A percentile compares a stretch with the other conserved stretches of the same genome.
phyloP scores from a whole-genome alignment of 2,797 vertebrate genomes.

The Phataginus tetradactyla region DNA sequence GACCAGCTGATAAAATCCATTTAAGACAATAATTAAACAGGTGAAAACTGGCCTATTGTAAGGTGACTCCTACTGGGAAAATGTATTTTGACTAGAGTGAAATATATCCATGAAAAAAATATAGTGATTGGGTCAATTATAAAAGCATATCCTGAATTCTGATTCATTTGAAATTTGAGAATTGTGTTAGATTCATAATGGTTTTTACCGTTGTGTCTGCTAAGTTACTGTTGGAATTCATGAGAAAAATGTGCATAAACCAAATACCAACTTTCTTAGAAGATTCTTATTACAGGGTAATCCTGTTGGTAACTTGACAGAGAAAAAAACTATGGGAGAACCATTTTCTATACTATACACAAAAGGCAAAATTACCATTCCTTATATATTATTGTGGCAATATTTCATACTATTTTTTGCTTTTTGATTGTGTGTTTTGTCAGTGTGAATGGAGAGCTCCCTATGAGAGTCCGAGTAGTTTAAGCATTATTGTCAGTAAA shows the following conservation, averaged over 20 bases:
- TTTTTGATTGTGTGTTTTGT: neutral
- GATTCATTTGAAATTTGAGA: constrained; percentile 25
- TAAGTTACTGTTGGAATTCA: neutral
- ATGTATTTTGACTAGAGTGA: constrained; percentile 2
- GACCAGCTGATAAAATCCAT: constrained; percentile 40
- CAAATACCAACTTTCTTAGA: neutral
- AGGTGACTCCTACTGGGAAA: neutral
- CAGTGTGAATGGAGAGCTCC: neutral
- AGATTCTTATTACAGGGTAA: neutral
- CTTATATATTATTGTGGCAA: neutral
- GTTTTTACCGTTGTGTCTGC: neutral
- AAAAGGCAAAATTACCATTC: neutral
- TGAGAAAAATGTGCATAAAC: neutral
- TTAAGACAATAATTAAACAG: constrained; percentile 49
- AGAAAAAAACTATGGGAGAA: neutral
- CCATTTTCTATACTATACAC: neutral
- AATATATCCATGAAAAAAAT: neutral
- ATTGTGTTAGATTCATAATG: neutral
- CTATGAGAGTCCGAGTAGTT: neutral
- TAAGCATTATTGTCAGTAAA: constrained; percentile 75
- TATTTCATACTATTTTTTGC: neutral
- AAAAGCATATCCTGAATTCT: neutral
- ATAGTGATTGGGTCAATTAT: neutral
- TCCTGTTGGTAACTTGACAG: neutral
- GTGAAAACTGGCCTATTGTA: constrained; percentile 61